Conservation (phyloP, 1,140 invertebrate genomes). For the Bicyclus anynana region DNA sequence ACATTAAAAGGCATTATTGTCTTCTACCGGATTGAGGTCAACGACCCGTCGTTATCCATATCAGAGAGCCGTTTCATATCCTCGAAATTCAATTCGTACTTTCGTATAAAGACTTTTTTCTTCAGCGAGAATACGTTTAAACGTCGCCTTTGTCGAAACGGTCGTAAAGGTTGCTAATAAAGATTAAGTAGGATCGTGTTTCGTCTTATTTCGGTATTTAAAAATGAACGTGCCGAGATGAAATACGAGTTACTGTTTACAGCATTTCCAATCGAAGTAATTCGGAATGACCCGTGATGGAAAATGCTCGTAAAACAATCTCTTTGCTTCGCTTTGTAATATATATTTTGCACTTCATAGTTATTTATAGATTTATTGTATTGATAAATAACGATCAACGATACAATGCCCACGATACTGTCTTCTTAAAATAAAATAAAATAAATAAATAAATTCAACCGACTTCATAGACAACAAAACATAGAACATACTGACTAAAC, state of each 20-base stretch:
- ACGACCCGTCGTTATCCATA: conserved; percentile 24
- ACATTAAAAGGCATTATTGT: conserved; percentile 45
- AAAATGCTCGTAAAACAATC: neutral
- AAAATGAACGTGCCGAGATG: neutral
- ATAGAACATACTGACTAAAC: no score
- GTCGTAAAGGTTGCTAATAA: neutral
- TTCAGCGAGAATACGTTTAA: neutral
- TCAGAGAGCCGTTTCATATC: conserved; percentile 2
- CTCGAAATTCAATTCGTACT: conserved; percentile 6
- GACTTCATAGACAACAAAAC: no score
- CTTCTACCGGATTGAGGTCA: conserved; percentile 33
- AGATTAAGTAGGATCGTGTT: conserved; percentile 1
- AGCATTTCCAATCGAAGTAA: neutral
- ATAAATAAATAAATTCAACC: no score
- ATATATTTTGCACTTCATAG: no score
- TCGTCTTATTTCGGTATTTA: neutral
- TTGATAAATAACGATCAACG: no score
- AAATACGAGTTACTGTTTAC: neutral
- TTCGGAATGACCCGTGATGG: neutral
- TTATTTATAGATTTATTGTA: no score
- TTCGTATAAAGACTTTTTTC: conserved; percentile 1
- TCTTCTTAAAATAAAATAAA: no score
- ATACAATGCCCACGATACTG: no score
- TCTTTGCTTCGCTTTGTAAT: neutral
- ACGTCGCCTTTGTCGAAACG: neutral